Evolutionary conservation across 2,113 vertebrate genomes (phyloP).

Genomic region (Ictidomys tridecemlineatus): DNA sequence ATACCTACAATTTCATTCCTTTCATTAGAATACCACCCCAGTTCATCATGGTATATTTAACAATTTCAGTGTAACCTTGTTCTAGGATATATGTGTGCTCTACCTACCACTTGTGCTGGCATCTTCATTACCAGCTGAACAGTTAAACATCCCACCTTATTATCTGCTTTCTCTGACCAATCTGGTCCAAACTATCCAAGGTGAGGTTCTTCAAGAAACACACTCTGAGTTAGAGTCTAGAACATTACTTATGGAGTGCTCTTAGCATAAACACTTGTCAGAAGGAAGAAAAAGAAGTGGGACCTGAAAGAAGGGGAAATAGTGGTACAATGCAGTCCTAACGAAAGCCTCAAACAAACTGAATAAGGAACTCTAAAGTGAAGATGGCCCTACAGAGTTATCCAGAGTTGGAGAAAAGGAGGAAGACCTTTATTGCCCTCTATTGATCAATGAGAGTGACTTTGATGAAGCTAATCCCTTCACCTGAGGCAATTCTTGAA

Average conservation of each 20-base stretch:
- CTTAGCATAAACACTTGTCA: background rate
- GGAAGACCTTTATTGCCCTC: background rate
- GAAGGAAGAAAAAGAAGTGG: background rate
- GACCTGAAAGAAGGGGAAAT: background rate
- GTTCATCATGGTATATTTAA: background rate
- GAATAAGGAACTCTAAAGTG: background rate
- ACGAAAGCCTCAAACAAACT: background rate
- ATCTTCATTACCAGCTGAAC: background rate
- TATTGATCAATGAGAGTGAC: background rate
- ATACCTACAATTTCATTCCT: background rate
- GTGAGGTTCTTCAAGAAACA: background rate
- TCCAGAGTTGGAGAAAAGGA: background rate
- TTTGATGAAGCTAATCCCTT: slow-evolving; percentile 2
- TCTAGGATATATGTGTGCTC: background rate
- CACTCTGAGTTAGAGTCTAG: background rate
- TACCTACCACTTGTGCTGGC: background rate
- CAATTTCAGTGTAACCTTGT: background rate
- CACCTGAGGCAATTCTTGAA: slow-evolving; percentile 1
- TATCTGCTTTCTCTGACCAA: background rate
- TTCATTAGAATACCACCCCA: background rate
- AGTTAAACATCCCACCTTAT: background rate
- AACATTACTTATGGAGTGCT: background rate
- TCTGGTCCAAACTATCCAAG: background rate
- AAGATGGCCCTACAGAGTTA: background rate
- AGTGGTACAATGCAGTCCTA: background rate